Percentiles rank a stretch among this genome's conserved stretches.
These are phyloP conservation scores for Tillus elongatus DNA, from an alignment of 2,888 invertebrate species.

Conservation along the genomic window DNA sequence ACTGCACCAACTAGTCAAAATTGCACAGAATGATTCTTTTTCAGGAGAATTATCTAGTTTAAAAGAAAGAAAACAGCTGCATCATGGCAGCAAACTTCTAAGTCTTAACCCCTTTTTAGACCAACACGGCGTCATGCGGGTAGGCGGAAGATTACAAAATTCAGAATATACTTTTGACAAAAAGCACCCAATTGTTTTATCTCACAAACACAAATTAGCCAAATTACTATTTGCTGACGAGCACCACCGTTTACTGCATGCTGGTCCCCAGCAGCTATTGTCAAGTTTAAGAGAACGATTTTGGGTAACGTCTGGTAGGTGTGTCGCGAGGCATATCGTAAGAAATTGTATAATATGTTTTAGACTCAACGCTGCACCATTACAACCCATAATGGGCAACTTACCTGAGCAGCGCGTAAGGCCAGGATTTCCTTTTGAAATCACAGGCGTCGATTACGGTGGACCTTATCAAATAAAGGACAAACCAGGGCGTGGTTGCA, in stretches of 20 bases:
- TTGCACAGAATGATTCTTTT: conserved; percentile 8
- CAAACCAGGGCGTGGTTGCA: conserved; percentile 6
- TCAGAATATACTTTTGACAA: conserved; percentile 9
- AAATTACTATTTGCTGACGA: conserved; percentile 16
- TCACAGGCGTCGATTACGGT: too few relatives aligned
- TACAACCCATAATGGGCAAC: conserved; percentile 24
- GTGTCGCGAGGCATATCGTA: conserved; percentile 10
- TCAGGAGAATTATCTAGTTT: conserved; percentile 1
- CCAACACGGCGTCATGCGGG: conserved; percentile 10
- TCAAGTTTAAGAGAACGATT: conserved; percentile 12
- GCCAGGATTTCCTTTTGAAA: too few relatives aligned
- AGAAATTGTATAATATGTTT: conserved; percentile 18
- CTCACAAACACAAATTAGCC: conserved; percentile 11
- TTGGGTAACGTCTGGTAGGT: conserved; percentile 16
- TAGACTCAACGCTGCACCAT: conserved; percentile 14
- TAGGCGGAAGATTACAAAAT: conserved; percentile 10
- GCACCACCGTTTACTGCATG: conserved; percentile 18
- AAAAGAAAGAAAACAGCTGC: conserved; percentile 2
- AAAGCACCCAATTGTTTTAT: conserved; percentile 17
- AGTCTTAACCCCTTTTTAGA: conserved; percentile 14
- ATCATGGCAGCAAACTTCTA: conserved; percentile 7
- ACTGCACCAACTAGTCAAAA: background rate
- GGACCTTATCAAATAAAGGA: conserved; percentile 11
- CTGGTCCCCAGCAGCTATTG: conserved; percentile 18
- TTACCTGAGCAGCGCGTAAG: conserved; percentile 20